Evolutionary conservation across 1,140 invertebrate species (phyloP).

Genomic region (Tetramorium alpestre): DNA sequence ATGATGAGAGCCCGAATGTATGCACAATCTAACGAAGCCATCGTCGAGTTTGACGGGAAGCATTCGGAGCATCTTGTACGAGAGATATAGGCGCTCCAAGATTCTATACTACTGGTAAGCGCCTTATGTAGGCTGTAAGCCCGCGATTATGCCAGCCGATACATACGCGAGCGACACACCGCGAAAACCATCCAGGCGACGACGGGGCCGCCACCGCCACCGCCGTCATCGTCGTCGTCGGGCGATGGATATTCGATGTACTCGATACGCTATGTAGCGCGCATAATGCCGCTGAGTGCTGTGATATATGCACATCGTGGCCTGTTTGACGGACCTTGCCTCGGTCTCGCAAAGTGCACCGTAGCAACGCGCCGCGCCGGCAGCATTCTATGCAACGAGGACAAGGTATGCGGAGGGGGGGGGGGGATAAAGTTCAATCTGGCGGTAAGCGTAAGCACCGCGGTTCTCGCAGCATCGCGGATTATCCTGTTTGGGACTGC

Average conservation of each 20-base stretch:
- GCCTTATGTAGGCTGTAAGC: conserved; percentile 32
- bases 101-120: neutral
- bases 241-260: conserved; percentile 51
- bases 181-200: conserved; percentile 29
- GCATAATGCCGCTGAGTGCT: conserved; percentile 54
- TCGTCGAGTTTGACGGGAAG: neutral
- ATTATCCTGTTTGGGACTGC: neutral
- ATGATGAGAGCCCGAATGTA: too few species aligned
- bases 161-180: conserved; percentile 19
- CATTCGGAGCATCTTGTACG: neutral
- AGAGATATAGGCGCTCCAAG: neutral
- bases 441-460: conserved; percentile 36
- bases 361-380: neutral
- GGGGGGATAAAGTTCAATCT: conserved; percentile 23
- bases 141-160: conserved; percentile 35
- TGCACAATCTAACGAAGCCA: neutral
- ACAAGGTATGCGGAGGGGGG: neutral
- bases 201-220: neutral
- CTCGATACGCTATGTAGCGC: conserved; percentile 68
- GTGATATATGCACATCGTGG: conserved; percentile 39
- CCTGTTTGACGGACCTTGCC: conserved; percentile 54
- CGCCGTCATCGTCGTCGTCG: neutral
- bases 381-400: conserved; percentile 57
- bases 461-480: neutral
- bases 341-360: conserved; percentile 60